Evolutionary conservation across 2,888 invertebrate genomes (phyloP).

Genomic region (Ochropleura plecta): DNA sequence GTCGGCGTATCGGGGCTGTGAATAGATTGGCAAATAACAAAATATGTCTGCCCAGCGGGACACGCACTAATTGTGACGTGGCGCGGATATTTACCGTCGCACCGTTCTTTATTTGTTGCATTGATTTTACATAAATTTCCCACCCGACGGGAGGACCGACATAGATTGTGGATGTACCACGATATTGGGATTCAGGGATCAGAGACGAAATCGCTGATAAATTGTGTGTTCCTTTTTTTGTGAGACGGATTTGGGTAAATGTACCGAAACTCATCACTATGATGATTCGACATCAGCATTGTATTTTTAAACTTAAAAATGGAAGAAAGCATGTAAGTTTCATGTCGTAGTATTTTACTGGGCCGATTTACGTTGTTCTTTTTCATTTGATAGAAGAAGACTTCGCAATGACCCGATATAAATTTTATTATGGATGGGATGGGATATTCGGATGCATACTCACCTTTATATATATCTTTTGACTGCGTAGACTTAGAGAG

Average conservation of each 20-base stretch:
- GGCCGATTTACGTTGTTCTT: no score
- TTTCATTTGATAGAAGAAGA: no score
- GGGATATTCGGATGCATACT: no score
- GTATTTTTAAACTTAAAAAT: background rate
- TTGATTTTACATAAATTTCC: slow-evolving; percentile 72
- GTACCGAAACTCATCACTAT: background rate
- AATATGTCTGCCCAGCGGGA: slow-evolving; percentile 71
- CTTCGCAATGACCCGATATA: no score
- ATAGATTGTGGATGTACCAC: slow-evolving; percentile 62
- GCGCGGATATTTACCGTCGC: slow-evolving; percentile 73
- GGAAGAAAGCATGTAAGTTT: no score
- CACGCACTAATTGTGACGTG: slow-evolving; percentile 77
- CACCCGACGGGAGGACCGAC: slow-evolving; percentile 62
- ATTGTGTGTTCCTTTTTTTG: slow-evolving; percentile 65
- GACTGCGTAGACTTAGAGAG: no score
- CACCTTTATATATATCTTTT: no score
- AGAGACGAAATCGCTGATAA: slow-evolving; percentile 68
- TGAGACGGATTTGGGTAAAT: slow-evolving; percentile 31
- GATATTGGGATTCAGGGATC: slow-evolving; percentile 71
- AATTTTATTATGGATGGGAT: no score
- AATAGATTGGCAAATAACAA: slow-evolving; percentile 70
- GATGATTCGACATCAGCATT: background rate
- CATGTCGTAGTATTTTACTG: no score
- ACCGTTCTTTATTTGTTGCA: slow-evolving; percentile 74
- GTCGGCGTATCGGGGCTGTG: slow-evolving; percentile 48